Evolutionary conservation across 37 sponge, comb jelly and placozoan species (phyloP).

Genomic region (Amphimedon queenslandica): DNA sequence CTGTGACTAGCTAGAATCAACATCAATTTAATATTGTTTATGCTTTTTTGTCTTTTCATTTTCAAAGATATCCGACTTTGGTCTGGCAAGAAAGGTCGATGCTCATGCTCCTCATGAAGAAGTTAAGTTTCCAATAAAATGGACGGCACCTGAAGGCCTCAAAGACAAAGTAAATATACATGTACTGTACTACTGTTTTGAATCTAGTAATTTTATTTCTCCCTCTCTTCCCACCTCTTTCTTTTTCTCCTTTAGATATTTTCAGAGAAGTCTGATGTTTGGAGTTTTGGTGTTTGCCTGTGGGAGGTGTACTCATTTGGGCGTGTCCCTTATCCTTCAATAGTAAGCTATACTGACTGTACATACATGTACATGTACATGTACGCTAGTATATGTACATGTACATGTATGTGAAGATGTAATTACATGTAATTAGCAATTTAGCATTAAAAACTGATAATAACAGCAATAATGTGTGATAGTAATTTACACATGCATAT

Average conservation of each 20-base stretch:
- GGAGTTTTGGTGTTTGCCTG: slow-evolving; percentile 86
- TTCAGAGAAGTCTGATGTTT: slow-evolving; percentile 79
- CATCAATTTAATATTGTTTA: too few species aligned
- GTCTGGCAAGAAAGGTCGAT: slow-evolving; percentile 48
- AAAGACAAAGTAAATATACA: slow-evolving; percentile 63
- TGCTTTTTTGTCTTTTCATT: background rate
- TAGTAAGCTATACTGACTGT: slow-evolving; percentile 59
- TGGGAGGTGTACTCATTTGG: slow-evolving; percentile 92
- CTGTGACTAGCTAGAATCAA: too few species aligned
- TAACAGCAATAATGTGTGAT: too few species aligned
- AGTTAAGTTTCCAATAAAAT: slow-evolving; percentile 80
- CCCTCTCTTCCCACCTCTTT: background rate
- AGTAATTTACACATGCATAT: too few species aligned
- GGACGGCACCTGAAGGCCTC: slow-evolving; percentile 87
- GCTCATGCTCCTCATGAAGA: slow-evolving; percentile 73
- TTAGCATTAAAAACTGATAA: too few species aligned
- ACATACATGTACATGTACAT: too few species aligned
- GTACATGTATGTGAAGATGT: too few species aligned
- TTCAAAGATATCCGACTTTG: slow-evolving; percentile 72
- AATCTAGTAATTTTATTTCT: too few species aligned
- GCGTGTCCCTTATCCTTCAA: slow-evolving; percentile 81
- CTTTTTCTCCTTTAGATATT: slow-evolving; percentile 54
- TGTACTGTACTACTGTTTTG: background rate
- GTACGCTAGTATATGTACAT: too few species aligned
- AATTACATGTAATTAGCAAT: too few species aligned